Evolutionary conservation across 2,888 invertebrate genomes (phyloP).

Genomic region (Crematogaster levior): DNA sequence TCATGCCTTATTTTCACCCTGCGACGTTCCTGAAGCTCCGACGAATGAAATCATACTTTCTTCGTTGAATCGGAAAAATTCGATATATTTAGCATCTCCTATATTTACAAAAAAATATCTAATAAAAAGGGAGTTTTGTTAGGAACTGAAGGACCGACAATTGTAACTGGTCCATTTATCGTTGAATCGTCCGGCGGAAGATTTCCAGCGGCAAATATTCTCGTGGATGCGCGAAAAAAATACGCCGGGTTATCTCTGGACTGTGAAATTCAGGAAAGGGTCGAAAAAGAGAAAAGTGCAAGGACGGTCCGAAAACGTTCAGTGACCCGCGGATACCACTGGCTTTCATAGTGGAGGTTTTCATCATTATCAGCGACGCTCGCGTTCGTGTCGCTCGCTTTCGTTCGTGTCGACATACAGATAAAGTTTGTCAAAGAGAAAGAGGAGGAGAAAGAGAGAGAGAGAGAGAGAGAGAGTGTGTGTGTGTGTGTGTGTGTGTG

Average conservation of each 20-base stretch:
- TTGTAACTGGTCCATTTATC: background rate
- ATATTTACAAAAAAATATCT: background rate
- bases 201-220: conserved; percentile 21
- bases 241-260: background rate
- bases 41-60: background rate
- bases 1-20: conserved; percentile 1
- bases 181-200: background rate
- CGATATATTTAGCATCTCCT: background rate
- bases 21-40: background rate
- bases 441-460: background rate
- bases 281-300: background rate
- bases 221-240: conserved; percentile 6
- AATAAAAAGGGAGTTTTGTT: background rate
- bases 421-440: background rate
- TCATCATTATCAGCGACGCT: conserved; percentile 9
- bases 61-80: background rate
- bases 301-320: conserved; percentile 11
- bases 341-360: background rate
- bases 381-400: background rate
- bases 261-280: conserved; percentile 20
- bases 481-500: no score
- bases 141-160: background rate
- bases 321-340: background rate
- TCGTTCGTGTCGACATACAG: background rate
- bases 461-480: background rate